A percentile compares a stretch with the other conserved stretches of the same genome.
Evolutionary conservation across 2,113 vertebrate genomes (phyloP).

Genomic region (Alectura lathami): DNA sequence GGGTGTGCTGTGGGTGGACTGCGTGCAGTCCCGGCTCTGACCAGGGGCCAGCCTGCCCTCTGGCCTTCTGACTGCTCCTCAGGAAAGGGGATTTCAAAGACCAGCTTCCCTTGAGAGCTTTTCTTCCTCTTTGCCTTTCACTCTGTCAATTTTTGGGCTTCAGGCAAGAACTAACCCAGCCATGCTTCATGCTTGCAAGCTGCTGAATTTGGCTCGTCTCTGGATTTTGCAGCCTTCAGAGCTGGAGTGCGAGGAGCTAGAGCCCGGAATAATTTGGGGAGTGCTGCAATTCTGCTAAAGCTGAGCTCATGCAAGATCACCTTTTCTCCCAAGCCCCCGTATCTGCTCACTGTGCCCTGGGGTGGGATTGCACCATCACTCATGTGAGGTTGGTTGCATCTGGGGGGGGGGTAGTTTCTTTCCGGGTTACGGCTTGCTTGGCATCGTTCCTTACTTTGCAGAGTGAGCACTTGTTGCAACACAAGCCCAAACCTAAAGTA

Average conservation of each 20-base stretch:
- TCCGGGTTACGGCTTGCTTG: not conserved
- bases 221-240: not conserved
- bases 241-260: not conserved
- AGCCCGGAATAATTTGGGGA: not conserved
- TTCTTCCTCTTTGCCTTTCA: not conserved
- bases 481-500: not conserved
- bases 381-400: accelerated
- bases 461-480: not conserved
- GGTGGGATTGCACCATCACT: accelerated
- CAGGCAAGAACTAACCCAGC: not conserved
- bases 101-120: not conserved
- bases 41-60: conserved; percentile 61
- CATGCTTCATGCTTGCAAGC: not conserved
- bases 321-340: not conserved
- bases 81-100: not conserved
- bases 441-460: not conserved
- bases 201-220: not conserved
- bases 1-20: not conserved
- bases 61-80: conserved; percentile 57
- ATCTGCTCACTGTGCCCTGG: not conserved
- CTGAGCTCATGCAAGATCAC: not conserved
- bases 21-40: not conserved
- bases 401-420: not conserved
- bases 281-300: not conserved
- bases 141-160: not conserved